Evolutionary conservation across 2,888 invertebrate genomes (phyloP), one percentile per base, ranked within the genome.

Genomic region (Plusia festucae): DNA sequence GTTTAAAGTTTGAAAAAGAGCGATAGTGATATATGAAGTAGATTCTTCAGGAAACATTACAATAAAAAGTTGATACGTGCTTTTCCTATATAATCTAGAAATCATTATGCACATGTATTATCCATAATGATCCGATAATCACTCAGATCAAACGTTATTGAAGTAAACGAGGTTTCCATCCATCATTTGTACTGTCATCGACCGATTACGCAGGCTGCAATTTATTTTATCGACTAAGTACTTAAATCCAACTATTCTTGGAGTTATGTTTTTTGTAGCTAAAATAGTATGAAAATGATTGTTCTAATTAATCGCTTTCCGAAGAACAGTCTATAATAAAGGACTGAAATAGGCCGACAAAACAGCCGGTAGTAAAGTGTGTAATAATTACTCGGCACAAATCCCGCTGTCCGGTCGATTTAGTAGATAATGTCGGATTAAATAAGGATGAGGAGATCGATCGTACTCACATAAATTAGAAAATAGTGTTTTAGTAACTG

Each of bases 401-500:
- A 55, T 78, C 78, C 61, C 57, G 61, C 55, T 68, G 49, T 63
- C 51, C 62, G 9, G 32, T 56, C 65, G 68, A 78, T 78, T 75
- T 70, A 60, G 59, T 54, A 62, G 78, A 78, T 75, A 78, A 68
- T 56, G 71, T 71, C 67, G 51, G 51, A 71, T 65, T 74, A 69
- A 66, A 76, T 76, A 68, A 78, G 70, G 70, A 69, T 69, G 73
- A 62, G 58, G 55, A 71, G 64, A 73, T 65, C 53, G 67, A 65
- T 68, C 58, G 65, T 51, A 65, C 52, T 78, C 61, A 67, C 62
- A 78, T 79, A 81, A 82, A 82, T 84, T 84, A 85, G 85, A 86
- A 86, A 85, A 78, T 75, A 60, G 76, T 78, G 82, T 83, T 85
- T 80, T 79, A 76, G 77, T 79, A 71, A 80, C 82, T 76, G 70